Conservation (phyloP, 1,140 invertebrate species). For the Radopholus similis region DNA sequence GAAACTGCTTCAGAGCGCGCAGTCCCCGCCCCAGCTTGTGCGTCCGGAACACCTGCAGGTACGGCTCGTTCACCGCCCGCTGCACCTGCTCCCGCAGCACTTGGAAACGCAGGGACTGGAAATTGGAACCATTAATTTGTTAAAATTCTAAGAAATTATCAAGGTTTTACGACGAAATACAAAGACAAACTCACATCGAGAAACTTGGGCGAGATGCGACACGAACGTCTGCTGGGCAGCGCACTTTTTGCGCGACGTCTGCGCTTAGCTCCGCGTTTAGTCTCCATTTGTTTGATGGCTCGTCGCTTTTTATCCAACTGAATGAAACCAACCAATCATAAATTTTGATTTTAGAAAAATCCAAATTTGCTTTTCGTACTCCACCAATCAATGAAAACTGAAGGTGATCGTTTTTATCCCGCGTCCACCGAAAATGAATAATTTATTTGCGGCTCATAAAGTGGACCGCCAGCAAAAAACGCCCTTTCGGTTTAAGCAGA, state of each 20-base stretch:
- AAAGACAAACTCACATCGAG: neutral
- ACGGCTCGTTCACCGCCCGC: neutral
- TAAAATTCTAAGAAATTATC: too few species aligned
- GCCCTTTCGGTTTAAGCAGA: too few species aligned
- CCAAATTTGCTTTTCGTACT: too few species aligned
- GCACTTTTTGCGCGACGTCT: too few species aligned
- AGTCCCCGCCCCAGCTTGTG: neutral
- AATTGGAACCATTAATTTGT: neutral
- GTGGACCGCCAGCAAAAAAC: too few species aligned
- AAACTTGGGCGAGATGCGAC: neutral
- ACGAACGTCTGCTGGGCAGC: neutral
- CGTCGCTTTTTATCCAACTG: neutral
- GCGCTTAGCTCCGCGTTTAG: neutral
- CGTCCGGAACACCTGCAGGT: neutral
- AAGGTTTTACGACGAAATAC: neutral
- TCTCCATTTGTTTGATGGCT: neutral
- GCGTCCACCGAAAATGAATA: too few species aligned
- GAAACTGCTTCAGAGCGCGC: neutral
- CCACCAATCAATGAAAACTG: too few species aligned
- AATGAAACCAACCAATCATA: too few species aligned
- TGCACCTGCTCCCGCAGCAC: neutral
- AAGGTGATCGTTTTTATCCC: too few species aligned
- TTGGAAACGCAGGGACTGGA: neutral
- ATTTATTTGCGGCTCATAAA: too few species aligned
- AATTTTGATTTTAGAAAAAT: too few species aligned